Evolutionary conservation across 2,113 vertebrate species (phyloP).

Genomic region (Solenodon paradoxus): DNA sequence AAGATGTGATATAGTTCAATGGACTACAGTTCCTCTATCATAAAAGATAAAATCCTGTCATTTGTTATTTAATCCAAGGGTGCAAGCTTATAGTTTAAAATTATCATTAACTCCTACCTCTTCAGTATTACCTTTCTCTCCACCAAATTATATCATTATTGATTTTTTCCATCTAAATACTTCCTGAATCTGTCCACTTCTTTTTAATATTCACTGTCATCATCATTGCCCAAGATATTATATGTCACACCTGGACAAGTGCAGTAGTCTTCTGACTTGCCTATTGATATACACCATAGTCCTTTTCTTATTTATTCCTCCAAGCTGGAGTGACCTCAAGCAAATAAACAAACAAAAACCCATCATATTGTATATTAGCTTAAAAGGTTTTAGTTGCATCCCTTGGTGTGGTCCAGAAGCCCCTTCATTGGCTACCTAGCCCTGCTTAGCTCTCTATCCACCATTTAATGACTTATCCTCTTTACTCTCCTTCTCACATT

Average conservation of each 20-base stretch:
- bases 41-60: too few relatives aligned
- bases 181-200: neutral
- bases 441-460: neutral
- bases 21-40: too few relatives aligned
- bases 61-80: neutral
- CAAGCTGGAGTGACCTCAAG: neutral
- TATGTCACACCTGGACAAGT: neutral
- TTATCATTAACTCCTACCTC: neutral
- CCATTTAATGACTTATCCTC: neutral
- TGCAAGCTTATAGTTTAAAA: neutral
- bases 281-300: neutral
- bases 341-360: neutral
- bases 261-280: neutral
- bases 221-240: neutral
- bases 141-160: neutral
- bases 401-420: neutral
- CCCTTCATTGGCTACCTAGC: rapidly evolving
- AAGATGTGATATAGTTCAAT: too few relatives aligned
- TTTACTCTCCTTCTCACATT: neutral
- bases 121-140: neutral
- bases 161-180: neutral
- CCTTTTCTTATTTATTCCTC: neutral
- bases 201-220: neutral
- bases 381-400: neutral
- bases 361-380: neutral